Percentiles rank a stretch among this genome's conserved stretches.
These are phyloP conservation scores for Diacarnus erythraeanus DNA, from an alignment of 37 sponge, comb jelly and placozoan species.

Conservation along the genomic window DNA sequence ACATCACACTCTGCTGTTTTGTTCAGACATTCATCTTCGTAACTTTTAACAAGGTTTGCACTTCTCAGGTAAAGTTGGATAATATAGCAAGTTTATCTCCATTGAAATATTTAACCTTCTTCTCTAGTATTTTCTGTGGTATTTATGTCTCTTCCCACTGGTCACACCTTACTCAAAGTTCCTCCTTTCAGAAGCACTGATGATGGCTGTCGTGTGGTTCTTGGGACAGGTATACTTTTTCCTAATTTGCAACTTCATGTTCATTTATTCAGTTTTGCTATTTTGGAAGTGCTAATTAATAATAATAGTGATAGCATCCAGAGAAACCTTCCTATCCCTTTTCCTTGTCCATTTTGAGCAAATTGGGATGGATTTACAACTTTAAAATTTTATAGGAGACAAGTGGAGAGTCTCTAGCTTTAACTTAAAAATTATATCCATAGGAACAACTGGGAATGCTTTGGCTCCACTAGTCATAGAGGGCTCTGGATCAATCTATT, in stretches of 20 bases:
- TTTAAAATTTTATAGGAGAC: no score
- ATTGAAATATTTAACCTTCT: not conserved
- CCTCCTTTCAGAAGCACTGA: constrained; percentile 19
- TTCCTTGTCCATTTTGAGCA: no score
- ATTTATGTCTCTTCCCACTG: constrained; percentile 90
- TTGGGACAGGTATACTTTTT: constrained; percentile 92
- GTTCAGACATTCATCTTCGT: constrained; percentile 94
- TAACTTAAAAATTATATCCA: no score
- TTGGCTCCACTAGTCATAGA: not conserved
- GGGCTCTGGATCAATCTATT: not conserved
- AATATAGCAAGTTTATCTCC: not conserved
- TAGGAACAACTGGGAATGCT: no score
- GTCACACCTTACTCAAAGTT: constrained; percentile 57
- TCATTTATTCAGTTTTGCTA: no score
- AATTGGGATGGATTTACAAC: no score
- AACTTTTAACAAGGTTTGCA: constrained; percentile 98
- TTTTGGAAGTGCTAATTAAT: no score
- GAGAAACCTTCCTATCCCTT: no score
- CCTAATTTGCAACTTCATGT: no score
- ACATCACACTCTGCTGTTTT: constrained; percentile 78
- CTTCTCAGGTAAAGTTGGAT: constrained; percentile 87
- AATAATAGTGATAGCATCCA: no score
- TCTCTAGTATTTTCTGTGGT: constrained; percentile 98
- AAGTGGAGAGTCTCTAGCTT: no score
- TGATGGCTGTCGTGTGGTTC: constrained; percentile 73